These are phyloP conservation scores for Cariama cristata DNA, from an alignment of 2,113 vertebrate genomes.

Conservation along the genomic window DNA sequence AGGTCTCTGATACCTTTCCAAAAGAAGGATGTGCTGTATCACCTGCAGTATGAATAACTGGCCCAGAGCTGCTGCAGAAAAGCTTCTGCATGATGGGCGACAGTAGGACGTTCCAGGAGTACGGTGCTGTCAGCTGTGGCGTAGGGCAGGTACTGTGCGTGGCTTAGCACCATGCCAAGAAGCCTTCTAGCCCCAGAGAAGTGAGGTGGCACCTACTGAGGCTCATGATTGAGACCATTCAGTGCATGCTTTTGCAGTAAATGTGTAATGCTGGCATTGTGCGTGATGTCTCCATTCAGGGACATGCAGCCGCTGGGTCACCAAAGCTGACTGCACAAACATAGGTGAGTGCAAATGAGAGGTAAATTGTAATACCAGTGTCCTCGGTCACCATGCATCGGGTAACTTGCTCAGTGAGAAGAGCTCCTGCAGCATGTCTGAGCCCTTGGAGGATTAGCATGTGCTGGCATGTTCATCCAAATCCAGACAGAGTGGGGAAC, in stretches of 20 bases:
- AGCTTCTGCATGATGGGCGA: not conserved
- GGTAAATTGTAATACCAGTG: not conserved
- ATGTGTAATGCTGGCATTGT: rapidly evolving
- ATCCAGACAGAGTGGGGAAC: not conserved
- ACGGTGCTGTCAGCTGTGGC: not conserved
- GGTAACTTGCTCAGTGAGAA: not conserved
- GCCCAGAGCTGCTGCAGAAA: not conserved
- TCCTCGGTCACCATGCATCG: rapidly evolving
- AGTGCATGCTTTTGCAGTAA: not conserved
- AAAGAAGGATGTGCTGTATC: not conserved
- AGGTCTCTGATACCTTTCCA: not conserved
- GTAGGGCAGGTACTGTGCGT: not conserved
- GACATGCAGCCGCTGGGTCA: rapidly evolving
- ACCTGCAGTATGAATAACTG: not conserved
- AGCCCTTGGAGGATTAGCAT: not conserved
- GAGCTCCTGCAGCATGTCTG: not conserved
- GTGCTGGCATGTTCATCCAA: not conserved
- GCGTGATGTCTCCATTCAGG: not conserved
- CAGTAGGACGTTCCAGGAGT: not conserved
- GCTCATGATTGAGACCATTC: not conserved
- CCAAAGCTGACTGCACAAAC: not conserved
- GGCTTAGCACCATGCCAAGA: not conserved
- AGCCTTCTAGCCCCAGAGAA: not conserved
- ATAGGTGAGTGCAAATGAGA: not conserved
- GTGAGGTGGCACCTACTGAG: not conserved